Evolutionary conservation across 2,113 vertebrate species (phyloP).

Genomic region (Sminthopsis crassicaudata): DNA sequence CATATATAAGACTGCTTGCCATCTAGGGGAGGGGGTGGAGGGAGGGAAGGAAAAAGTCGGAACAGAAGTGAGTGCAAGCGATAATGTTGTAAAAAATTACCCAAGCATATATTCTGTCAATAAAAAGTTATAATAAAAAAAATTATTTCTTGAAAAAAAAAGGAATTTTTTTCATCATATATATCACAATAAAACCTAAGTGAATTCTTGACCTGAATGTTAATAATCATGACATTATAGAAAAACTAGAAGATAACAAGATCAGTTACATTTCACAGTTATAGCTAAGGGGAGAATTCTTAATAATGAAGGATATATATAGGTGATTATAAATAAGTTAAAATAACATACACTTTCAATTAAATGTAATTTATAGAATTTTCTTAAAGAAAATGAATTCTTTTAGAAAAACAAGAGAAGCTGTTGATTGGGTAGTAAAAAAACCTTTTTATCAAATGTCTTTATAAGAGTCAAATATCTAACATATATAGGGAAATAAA

Average conservation of each 20-base stretch:
- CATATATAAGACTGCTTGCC: too few species aligned
- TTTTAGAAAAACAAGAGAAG: not conserved
- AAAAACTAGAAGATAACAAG: not conserved
- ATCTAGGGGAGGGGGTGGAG: too few species aligned
- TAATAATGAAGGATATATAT: not conserved
- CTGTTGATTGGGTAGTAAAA: not conserved
- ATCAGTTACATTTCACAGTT: not conserved
- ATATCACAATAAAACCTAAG: not conserved
- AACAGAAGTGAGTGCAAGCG: too few species aligned
- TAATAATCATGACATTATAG: not conserved
- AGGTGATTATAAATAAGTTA: not conserved
- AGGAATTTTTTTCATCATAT: not conserved
- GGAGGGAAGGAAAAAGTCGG: too few species aligned
- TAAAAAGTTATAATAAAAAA: too few species aligned
- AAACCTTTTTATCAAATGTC: not conserved
- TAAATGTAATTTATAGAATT: not conserved
- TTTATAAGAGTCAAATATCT: not conserved
- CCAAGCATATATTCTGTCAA: too few species aligned
- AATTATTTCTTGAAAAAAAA: too few species aligned
- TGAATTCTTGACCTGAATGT: not conserved
- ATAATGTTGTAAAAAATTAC: too few species aligned
- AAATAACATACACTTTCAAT: not conserved
- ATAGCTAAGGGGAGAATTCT: not conserved
- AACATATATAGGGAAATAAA: not conserved
- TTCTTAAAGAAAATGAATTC: not conserved